Percentiles rank a stretch among this genome's conserved stretches.
phyloP scores from a whole-genome alignment of 2,113 vertebrate genomes.

The Saguinus midas region DNA sequence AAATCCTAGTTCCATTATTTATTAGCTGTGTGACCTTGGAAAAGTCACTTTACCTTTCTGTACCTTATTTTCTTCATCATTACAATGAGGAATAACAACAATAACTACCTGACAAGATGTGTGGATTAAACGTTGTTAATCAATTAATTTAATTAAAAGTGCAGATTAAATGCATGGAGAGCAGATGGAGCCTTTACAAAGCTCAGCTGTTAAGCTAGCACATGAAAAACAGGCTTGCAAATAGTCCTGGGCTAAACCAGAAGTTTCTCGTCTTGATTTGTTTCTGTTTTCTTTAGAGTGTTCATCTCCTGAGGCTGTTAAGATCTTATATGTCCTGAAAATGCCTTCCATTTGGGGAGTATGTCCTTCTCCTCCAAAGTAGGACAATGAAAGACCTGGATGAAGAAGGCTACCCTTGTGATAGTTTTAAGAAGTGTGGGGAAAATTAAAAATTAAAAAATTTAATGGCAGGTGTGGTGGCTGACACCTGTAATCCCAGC shows the following conservation, averaged over 20 bases:
- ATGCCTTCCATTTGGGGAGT: not conserved
- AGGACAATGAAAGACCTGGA: not conserved
- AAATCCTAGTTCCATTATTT: not conserved
- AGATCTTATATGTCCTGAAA: not conserved
- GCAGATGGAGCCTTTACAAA: not conserved
- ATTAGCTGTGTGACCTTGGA: not conserved
- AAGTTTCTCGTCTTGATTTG: not conserved
- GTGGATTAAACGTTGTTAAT: not conserved
- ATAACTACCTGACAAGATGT: not conserved
- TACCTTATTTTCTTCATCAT: not conserved
- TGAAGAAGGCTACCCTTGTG: no score
- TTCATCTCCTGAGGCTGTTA: not conserved
- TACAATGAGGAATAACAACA: not conserved
- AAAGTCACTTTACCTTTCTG: not conserved
- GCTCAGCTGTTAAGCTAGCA: not conserved
- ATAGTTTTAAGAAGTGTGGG: no score
- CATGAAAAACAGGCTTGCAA: not conserved
- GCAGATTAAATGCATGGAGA: no score
- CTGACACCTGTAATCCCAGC: no score
- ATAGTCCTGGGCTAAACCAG: no score
- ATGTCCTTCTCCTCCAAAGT: not conserved
- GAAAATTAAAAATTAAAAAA: no score
- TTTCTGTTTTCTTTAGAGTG: not conserved
- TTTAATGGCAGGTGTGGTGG: no score
- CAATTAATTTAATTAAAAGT: not conserved